These are phyloP conservation scores for Oxyura jamaicensis DNA, from an alignment of 2,113 vertebrate species.

Conservation along the genomic window DNA sequence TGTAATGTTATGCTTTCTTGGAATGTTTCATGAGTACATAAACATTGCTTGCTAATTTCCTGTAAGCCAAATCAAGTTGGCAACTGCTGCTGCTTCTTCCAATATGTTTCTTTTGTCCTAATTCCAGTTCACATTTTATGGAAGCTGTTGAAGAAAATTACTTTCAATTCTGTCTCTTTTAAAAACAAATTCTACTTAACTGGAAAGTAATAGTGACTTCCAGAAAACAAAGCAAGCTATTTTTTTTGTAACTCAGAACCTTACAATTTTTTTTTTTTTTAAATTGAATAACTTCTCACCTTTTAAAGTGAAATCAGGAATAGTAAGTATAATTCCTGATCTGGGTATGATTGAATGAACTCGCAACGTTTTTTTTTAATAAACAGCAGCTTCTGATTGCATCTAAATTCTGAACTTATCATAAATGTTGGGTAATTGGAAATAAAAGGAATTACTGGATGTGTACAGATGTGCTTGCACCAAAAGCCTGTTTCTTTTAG, in stretches of 20 bases:
- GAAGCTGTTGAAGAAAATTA: slow-evolving; percentile 15
- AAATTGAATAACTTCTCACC: neutral
- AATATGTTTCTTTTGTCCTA: slow-evolving; percentile 59
- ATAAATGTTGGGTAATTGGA: neutral
- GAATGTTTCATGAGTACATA: slow-evolving; percentile 60
- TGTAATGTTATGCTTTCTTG: slow-evolving; percentile 68
- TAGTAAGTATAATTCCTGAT: neutral
- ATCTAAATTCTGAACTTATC: neutral
- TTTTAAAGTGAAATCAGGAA: neutral
- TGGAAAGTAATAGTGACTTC: neutral
- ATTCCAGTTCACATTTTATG: slow-evolving; percentile 42
- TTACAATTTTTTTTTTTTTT: no score
- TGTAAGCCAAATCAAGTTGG: slow-evolving; percentile 59
- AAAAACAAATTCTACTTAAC: neutral
- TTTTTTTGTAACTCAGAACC: neutral
- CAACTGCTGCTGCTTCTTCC: slow-evolving; percentile 34
- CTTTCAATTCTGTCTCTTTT: neutral
- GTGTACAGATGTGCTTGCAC: neutral
- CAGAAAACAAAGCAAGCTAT: neutral
- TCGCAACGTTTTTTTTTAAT: neutral
- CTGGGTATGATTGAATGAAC: neutral
- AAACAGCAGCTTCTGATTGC: neutral
- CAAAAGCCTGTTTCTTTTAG: neutral
- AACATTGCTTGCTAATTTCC: slow-evolving; percentile 62
- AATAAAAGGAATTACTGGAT: neutral